phyloP scores from a whole-genome alignment of 2,113 vertebrate genomes.

The Phainopepla nitens region DNA sequence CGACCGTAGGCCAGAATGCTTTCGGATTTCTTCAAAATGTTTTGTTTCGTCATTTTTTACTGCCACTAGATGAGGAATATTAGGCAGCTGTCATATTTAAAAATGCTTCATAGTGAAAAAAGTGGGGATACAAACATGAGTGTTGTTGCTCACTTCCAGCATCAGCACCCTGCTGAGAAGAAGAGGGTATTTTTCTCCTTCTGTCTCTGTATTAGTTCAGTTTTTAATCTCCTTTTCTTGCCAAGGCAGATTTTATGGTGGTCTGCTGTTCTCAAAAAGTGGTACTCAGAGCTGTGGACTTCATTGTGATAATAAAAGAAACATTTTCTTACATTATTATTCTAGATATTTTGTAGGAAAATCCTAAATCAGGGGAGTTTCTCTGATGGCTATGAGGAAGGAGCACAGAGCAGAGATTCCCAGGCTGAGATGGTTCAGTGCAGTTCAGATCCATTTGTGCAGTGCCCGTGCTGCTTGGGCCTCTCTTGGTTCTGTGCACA shows the following conservation, averaged over 20 bases:
- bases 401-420: background rate
- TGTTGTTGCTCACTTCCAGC: background rate
- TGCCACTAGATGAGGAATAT: background rate
- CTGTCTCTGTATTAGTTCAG: background rate
- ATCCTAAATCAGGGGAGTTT: background rate
- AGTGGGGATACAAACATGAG: background rate
- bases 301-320: background rate
- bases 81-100: background rate
- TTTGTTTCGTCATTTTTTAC: background rate
- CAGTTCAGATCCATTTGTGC: background rate
- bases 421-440: background rate
- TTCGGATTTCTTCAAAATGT: background rate
- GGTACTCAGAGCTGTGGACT: background rate
- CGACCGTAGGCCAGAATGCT: background rate
- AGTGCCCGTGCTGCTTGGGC: background rate
- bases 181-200: background rate
- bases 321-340: background rate
- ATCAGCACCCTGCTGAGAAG: conserved; percentile 9
- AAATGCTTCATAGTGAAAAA: background rate
- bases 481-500: background rate
- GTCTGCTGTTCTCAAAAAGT: background rate
- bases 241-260: background rate
- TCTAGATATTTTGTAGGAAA: background rate
- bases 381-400: background rate
- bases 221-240: conserved; percentile 33